A percentile compares a stretch with the other conserved stretches of the same genome.
These are phyloP conservation scores for Columba guinea DNA, from an alignment of 2,797 vertebrate species.

Conservation along the genomic window DNA sequence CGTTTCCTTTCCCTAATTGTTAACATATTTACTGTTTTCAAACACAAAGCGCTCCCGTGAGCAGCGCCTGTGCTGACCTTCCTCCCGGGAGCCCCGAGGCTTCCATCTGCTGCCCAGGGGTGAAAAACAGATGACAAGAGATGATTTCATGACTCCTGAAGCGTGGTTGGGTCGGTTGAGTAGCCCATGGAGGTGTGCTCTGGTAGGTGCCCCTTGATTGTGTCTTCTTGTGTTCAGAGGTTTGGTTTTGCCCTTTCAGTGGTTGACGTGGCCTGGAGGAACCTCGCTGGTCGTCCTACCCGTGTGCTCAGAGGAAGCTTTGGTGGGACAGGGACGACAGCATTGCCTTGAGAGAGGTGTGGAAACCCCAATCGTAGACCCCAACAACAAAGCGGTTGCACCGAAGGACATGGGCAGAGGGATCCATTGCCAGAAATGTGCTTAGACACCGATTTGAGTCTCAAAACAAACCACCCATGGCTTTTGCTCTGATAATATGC, in stretches of 20 bases:
- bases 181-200: neutral
- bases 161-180: neutral
- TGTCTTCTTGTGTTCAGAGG: neutral
- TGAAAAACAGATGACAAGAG: conserved; percentile 62
- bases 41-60: conserved; percentile 71
- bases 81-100: neutral
- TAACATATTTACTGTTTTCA: conserved; percentile 82
- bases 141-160: conserved; percentile 63
- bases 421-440: neutral
- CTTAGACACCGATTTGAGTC: neutral
- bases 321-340: too few species aligned
- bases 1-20: conserved; percentile 82
- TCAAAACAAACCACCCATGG: neutral
- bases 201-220: neutral
- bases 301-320: neutral
- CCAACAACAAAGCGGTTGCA: neutral
- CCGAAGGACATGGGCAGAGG: neutral
- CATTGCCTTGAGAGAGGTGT: neutral
- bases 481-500: neutral
- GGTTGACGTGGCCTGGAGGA: neutral
- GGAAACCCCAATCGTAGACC: neutral
- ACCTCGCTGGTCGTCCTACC: neutral
- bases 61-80: conserved; percentile 4
- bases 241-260: neutral
- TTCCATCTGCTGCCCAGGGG: neutral